Base-by-base conservation (phyloP, 2,797 vertebrate genomes). In the Falco novaeseelandiae region DNA sequence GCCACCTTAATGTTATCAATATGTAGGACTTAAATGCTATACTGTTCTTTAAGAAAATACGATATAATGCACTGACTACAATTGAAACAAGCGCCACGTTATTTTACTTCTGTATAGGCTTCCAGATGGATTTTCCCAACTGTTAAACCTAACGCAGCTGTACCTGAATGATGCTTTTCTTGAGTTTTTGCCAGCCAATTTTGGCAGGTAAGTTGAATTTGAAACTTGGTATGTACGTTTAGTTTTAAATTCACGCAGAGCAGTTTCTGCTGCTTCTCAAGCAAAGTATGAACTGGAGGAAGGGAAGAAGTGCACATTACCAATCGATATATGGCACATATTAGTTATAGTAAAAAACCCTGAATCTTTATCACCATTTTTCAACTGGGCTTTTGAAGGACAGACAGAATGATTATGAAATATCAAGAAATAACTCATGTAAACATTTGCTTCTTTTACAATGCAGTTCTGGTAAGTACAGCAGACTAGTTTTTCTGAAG, bases 151-250 rank as follows among this genome's bases (percentile, higher is more conserved):
- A 98, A 99, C 99, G 4, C 99, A 99, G 98, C 98, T 99, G 95
- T 99, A 99, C 98, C 98, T 99, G 98, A 99, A 99, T 73, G 99
- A 99, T 98, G 99, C 99, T 97, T 99, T 99, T 97, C 98, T 99
- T 94, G 99, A 99, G 98, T 99, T 99, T 94, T 97, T 99, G 90
- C 99, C 99, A 83, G 99, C 99, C 86, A 99, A 99, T 97, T 99
- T 99, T 95, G 99, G 99, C 98, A 99, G 99, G 99, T 99, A 98
- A 96, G 98, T 97, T 67, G 62, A 42, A 74, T 57, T 77, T 92
- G 83, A 83, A 78, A 96, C 12, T 69, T 78, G 65, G 27, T 80
- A 16, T 30, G 58, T 96, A 51, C 14, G 16, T 81, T 95, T 92
- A 70, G 11, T 73, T 95, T 78, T 73, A 70, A 49, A n/a, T 66